Percentiles rank a stretch among this genome's conserved stretches.
These are phyloP conservation scores for Cyphomyrus discorhynchus DNA, from an alignment of 2,113 vertebrate genomes.

Conservation along the genomic window DNA sequence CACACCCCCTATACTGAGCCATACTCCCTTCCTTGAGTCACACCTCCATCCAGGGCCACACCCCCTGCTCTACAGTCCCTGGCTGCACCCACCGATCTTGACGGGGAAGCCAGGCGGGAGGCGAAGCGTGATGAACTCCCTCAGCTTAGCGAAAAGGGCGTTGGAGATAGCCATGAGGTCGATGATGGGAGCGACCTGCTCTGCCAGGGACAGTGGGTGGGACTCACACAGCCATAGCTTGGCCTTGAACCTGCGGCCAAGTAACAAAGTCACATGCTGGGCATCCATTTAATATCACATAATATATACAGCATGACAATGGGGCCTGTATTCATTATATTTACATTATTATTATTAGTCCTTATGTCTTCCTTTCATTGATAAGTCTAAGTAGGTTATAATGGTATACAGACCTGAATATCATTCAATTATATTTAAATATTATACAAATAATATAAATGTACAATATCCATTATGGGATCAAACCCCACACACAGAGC, in stretches of 20 bases:
- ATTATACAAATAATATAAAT: neutral
- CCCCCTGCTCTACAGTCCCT: neutral
- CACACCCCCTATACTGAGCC: neutral
- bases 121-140: conserved; percentile 91
- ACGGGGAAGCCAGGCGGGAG: conserved; percentile 89
- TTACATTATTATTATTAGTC: neutral
- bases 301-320: neutral
- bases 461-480: neutral
- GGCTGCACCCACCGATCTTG: conserved; percentile 76
- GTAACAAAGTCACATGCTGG: conserved; percentile 16
- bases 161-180: conserved; percentile 98
- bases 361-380: neutral
- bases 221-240: conserved; percentile 96
- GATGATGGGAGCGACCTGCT: conserved; percentile 94
- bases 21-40: neutral
- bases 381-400: neutral
- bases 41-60: neutral
- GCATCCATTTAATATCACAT: neutral
- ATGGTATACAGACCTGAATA: neutral
- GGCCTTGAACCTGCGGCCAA: conserved; percentile 81
- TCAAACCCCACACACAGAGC: neutral
- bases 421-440: neutral
- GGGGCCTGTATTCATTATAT: neutral
- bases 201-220: conserved; percentile 86
- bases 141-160: conserved; percentile 87